Percentiles rank a stretch among this genome's conserved stretches.
Evolutionary conservation across 1,140 invertebrate genomes (phyloP).

Genomic region (Monochamus saltuarius): DNA sequence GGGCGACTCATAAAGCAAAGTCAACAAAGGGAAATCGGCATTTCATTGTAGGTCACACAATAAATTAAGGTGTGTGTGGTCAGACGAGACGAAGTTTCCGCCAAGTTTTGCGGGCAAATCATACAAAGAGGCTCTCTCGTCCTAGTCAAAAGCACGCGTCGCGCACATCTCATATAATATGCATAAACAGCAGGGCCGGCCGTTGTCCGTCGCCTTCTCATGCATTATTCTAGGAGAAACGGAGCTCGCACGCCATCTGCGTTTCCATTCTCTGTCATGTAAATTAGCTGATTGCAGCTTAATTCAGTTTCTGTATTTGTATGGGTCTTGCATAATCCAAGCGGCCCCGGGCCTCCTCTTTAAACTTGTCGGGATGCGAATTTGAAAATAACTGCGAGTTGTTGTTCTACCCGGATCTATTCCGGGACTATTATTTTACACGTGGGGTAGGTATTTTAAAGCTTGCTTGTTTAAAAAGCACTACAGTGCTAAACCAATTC

Average conservation of each 20-base stretch:
- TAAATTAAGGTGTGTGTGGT: too few species aligned
- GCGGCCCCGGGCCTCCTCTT: not conserved
- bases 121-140: slow-evolving; percentile 10
- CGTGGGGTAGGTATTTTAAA: too few species aligned
- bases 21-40: too few species aligned
- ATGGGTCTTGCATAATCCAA: slow-evolving; percentile 36
- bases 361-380: not conserved
- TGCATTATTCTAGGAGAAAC: slow-evolving; percentile 38
- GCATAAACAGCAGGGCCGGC: slow-evolving; percentile 35
- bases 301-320: slow-evolving; percentile 42
- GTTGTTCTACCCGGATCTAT: too few species aligned
- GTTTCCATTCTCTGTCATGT: slow-evolving; percentile 34
- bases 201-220: slow-evolving; percentile 35
- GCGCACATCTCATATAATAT: slow-evolving; percentile 36
- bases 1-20: too few species aligned
- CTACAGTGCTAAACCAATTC: too few species aligned
- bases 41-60: too few species aligned
- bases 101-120: slow-evolving; percentile 12
- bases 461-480: too few species aligned
- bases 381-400: too few species aligned
- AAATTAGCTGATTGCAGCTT: slow-evolving; percentile 40
- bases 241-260: slow-evolving; percentile 34
- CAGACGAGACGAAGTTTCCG: not conserved
- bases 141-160: slow-evolving; percentile 30
- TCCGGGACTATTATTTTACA: too few species aligned